Evolutionary conservation across 1,140 invertebrate species (phyloP), one percentile per base, ranked within the genome.

Genomic region (Odontomachus brunneus): DNA sequence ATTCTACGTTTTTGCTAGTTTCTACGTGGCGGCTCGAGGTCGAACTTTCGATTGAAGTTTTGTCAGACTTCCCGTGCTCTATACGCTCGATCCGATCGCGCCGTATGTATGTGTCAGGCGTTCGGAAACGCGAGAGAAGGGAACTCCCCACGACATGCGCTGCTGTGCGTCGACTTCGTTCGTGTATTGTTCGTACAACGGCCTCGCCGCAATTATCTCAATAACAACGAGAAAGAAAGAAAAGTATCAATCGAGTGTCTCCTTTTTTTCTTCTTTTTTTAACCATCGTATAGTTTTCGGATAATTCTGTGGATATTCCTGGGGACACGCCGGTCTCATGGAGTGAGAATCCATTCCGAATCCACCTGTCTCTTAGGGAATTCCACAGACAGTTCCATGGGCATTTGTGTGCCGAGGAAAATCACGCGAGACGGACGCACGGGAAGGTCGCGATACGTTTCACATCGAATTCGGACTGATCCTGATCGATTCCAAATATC

Each of bases 1-100:
- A 33, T 63, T 51, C 12, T 24, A 60, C 76, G 65, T 84, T 86
- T 88, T n/a, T n/a, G n/a, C n/a, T n/a, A n/a, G n/a, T n/a, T n/a
- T n/a, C n/a, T n/a, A n/a, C n/a, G n/a, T n/a, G 55, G 57, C 44
- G 82, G 63, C 84, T 74, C 59, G 63, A 73, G 55, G 48, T 72
- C 24, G 75, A 78, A 59, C 51, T 73, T 66, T 84, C 67, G 67
- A 75, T 38, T 48, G 51, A 71, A 44, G 75, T 57, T 80, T 80
- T 22, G 2, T 44, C 59, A 24, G 51, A 44, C 22, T 51, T 15
- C 51, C 33, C 17, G 29, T 26, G 60, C 44, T 22, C 59, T 44
- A 11, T 44, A 44, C 74, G 33, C 5, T 75, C n/a, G 53, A 75
- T 75, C 48, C 38, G 38, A 44, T 11, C 38, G 38, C 38, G 29